Percentiles rank a stretch among this genome's conserved stretches.
phyloP scores from a whole-genome alignment of 2,888 invertebrate genomes.

The Augochlorella aurata region DNA sequence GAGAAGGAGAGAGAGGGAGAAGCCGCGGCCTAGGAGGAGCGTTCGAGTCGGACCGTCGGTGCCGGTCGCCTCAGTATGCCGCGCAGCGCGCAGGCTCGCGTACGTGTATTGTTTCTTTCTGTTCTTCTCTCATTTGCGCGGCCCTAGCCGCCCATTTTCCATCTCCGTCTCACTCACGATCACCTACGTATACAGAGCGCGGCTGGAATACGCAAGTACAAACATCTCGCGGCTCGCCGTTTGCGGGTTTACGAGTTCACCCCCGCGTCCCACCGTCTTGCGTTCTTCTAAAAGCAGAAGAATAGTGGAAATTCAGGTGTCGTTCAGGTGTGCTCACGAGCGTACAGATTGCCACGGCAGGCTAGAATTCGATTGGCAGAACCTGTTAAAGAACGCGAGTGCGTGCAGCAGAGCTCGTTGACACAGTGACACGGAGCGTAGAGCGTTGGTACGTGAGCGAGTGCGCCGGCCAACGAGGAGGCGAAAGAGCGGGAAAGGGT shows the following conservation, averaged over 20 bases:
- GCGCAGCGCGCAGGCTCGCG: slow-evolving; percentile 81
- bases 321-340: neutral
- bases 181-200: slow-evolving; percentile 33
- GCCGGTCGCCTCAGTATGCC: slow-evolving; percentile 77
- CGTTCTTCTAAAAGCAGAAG: slow-evolving; percentile 4
- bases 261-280: slow-evolving; percentile 5
- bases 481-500: slow-evolving; percentile 52
- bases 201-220: slow-evolving; percentile 71
- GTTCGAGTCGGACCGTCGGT: slow-evolving; percentile 67
- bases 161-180: slow-evolving; percentile 11
- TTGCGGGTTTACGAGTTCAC: slow-evolving; percentile 24
- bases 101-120: slow-evolving; percentile 69
- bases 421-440: slow-evolving; percentile 65
- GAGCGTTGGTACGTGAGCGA: slow-evolving; percentile 17
- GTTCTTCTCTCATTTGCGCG: slow-evolving; percentile 36
- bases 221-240: slow-evolving; percentile 54
- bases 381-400: slow-evolving; percentile 47
- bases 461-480: slow-evolving; percentile 31
- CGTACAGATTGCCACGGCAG: slow-evolving; percentile 7
- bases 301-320: slow-evolving; percentile 18
- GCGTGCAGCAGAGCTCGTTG: slow-evolving; percentile 29
- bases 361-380: slow-evolving; percentile 34
- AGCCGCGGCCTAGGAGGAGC: slow-evolving; percentile 41
- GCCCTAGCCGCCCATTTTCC: slow-evolving; percentile 4
- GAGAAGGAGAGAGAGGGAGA: slow-evolving; percentile 32